Percentiles rank a stretch among this genome's conserved stretches.
These are phyloP conservation scores for Alfaro cultratus DNA, from an alignment of 2,797 vertebrate genomes.

Conservation along the genomic window DNA sequence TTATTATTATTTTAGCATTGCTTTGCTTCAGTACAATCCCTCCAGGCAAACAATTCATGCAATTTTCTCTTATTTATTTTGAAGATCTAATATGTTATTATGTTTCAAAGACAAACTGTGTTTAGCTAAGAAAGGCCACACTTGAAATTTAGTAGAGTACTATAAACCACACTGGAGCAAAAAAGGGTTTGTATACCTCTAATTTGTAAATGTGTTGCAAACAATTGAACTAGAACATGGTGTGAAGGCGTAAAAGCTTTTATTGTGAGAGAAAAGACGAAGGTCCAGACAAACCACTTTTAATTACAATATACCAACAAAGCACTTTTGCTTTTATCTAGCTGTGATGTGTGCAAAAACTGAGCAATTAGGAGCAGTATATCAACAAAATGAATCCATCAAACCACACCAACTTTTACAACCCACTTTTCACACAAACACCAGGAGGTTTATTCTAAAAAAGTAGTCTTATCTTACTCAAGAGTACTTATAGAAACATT, in stretches of 20 bases:
- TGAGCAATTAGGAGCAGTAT: not conserved
- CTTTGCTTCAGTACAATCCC: slow-evolving; percentile 16
- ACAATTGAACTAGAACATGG: slow-evolving; percentile 19
- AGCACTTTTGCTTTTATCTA: slow-evolving; percentile 51
- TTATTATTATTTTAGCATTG: not conserved
- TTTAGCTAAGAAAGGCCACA: slow-evolving; percentile 15
- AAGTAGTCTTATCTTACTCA: not conserved
- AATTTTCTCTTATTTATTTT: slow-evolving; percentile 39
- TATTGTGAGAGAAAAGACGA: slow-evolving; percentile 22
- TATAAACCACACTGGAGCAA: slow-evolving; percentile 16
- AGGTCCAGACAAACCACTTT: slow-evolving; percentile 9
- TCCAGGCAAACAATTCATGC: slow-evolving; percentile 18
- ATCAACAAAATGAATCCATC: slow-evolving; percentile 3
- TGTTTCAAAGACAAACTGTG: slow-evolving; percentile 14
- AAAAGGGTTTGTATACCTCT: slow-evolving; percentile 3
- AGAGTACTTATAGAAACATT: not conserved
- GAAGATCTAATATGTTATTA: slow-evolving; percentile 29
- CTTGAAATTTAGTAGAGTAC: slow-evolving; percentile 19
- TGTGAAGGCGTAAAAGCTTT: slow-evolving; percentile 34
- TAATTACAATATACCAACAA: slow-evolving; percentile 33
- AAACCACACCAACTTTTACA: slow-evolving; percentile 9
- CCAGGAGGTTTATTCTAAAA: not conserved
- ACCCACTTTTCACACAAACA: not conserved
- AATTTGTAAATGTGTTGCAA: slow-evolving; percentile 36
- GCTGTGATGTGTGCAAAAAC: slow-evolving; percentile 16